Evolutionary conservation across 2,797 vertebrate species (phyloP), one percentile per base, ranked within the genome.

Genomic region (Varecia variegata): DNA sequence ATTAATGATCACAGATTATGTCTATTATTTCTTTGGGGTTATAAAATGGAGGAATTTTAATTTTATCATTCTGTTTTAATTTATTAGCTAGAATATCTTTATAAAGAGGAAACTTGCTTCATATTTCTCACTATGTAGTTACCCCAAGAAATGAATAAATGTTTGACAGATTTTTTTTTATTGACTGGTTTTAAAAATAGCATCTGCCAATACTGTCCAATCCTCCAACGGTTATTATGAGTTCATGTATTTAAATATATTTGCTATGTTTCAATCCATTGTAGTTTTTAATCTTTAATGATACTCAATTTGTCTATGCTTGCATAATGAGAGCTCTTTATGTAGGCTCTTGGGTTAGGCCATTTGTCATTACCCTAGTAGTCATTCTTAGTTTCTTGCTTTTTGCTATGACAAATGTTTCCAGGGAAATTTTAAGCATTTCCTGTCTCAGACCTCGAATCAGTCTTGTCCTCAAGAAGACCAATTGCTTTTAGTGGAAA

Each of bases 71-170:
- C 4, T 18, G 11, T 87, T 81, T 82, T 62, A 67, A 50, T 84
- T 70, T 76, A 80, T 95, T 50, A 81, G 13, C n/a, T 92, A 40
- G 23, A 47, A n/a, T 54, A 58, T 11, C 18, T 89, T 5, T 21
- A 83, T 58, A 83, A 83, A 85, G 43, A 88, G n/a, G 43, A 96
- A 90, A 56, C 9, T 77, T 84, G 30, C 25, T 60, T 90, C 54
- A 43, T 38, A 62, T 93, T 89, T 86, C 38, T 95, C 91, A 87
- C 40, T 56, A 74, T 80, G 43, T 92, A 62, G 73, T 89, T 89
- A 67, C 32, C 12, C 17, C 3, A 50, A 86, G 32, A 23, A 89
- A 67, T 23, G 38, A 23, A 91, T 88, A 62, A 38, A 82, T 47
- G 7, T 32, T 77, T 79, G 58, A 81, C 60, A 45, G 6, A 56